A percentile compares a stretch with the other conserved stretches of the same genome.
Conservation (phyloP, 2,797 vertebrate genomes). For the Rousettus madagascariensis region DNA sequence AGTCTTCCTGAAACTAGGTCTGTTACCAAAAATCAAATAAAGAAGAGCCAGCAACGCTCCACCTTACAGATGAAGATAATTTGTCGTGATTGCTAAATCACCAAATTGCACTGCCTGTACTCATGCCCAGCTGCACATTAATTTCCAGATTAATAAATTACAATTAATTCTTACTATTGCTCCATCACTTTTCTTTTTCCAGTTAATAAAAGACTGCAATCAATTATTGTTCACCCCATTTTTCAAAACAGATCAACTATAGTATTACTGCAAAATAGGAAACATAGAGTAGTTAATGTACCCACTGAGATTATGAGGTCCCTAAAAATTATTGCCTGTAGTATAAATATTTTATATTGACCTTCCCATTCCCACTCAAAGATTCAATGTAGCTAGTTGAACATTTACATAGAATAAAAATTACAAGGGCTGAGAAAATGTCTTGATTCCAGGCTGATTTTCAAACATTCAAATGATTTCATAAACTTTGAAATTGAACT, state of each 20-base stretch:
- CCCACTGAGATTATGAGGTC: not conserved
- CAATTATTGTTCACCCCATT: slow-evolving; percentile 77
- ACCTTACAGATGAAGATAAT: slow-evolving; percentile 76
- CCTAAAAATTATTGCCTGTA: slow-evolving; percentile 36
- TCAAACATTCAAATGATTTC: slow-evolving; percentile 43
- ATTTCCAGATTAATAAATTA: slow-evolving; percentile 83
- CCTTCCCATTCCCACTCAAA: slow-evolving; percentile 31
- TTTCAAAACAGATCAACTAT: slow-evolving; percentile 72
- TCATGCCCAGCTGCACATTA: slow-evolving; percentile 81
- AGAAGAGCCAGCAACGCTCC: slow-evolving; percentile 58
- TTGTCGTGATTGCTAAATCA: slow-evolving; percentile 78
- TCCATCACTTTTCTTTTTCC: slow-evolving; percentile 75
- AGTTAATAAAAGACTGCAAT: slow-evolving; percentile 80
- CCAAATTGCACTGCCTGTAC: slow-evolving; percentile 70
- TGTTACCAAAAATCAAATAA: slow-evolving; percentile 57
- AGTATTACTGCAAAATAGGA: slow-evolving; percentile 67
- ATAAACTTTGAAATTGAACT: slow-evolving; percentile 47
- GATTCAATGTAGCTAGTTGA: not conserved
- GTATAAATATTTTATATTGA: slow-evolving; percentile 52
- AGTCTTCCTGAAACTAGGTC: slow-evolving; percentile 60
- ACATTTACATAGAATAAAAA: slow-evolving; percentile 58
- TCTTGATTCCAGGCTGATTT: not conserved
- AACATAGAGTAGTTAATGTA: not conserved
- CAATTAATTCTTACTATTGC: slow-evolving; percentile 82
- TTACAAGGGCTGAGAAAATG: slow-evolving; percentile 1